phyloP scores from a whole-genome alignment of 2,888 invertebrate genomes.

The Caenorhabditis sinica region DNA sequence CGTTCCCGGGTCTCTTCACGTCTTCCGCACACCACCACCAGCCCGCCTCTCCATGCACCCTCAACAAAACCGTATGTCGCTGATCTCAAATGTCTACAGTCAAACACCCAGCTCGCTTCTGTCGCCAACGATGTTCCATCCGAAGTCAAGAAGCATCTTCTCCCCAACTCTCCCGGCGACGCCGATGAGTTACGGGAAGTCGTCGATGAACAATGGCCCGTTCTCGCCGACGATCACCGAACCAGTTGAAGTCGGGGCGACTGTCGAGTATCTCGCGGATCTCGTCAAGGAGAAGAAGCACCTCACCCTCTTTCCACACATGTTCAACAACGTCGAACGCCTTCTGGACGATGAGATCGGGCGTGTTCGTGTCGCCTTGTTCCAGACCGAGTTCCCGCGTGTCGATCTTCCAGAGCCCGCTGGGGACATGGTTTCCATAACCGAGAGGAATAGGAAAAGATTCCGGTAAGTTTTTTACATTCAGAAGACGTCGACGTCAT shows the following conservation, averaged over 20 bases:
- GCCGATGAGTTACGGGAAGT: slow-evolving; percentile 59
- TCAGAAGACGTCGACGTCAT: too few species aligned
- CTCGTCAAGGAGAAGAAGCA: slow-evolving; percentile 79
- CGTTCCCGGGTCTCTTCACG: slow-evolving; percentile 67
- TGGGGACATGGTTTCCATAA: slow-evolving; percentile 90
- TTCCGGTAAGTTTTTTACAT: too few species aligned
- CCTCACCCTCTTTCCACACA: slow-evolving; percentile 76
- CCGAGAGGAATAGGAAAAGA: too few species aligned
- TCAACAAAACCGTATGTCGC: slow-evolving; percentile 45
- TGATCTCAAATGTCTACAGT: slow-evolving; percentile 51
- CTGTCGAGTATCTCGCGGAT: slow-evolving; percentile 76
- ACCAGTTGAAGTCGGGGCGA: slow-evolving; percentile 62
- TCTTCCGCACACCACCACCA: slow-evolving; percentile 47
- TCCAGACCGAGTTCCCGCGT: slow-evolving; percentile 97
- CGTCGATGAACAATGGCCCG: slow-evolving; percentile 43
- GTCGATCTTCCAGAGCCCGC: slow-evolving; percentile 85
- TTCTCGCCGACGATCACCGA: slow-evolving; percentile 52
- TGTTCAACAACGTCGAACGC: slow-evolving; percentile 79
- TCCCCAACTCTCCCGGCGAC: slow-evolving; percentile 61
- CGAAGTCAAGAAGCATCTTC: slow-evolving; percentile 41
- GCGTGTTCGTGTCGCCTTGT: slow-evolving; percentile 96
- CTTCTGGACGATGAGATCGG: slow-evolving; percentile 88
- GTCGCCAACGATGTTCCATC: slow-evolving; percentile 48
- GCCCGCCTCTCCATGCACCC: slow-evolving; percentile 53
- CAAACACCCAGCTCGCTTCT: slow-evolving; percentile 58